Base-by-base conservation (phyloP, 2,113 vertebrate genomes). In the Stictonetta naevosa region DNA sequence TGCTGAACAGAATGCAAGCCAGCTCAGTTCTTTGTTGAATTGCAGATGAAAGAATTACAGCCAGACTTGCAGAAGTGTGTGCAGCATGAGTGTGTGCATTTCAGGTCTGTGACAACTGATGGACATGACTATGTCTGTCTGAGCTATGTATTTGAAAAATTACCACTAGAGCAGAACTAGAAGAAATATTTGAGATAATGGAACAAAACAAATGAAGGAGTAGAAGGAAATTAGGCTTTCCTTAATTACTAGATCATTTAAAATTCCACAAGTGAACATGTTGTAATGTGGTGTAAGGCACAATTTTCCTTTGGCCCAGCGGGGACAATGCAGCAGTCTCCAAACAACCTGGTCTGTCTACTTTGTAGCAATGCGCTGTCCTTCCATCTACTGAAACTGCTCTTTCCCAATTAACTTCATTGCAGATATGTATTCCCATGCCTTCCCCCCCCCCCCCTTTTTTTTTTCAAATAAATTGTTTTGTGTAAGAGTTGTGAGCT, bases 181-280 rank as follows among this genome's bases (percentile, higher is more conserved):
- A 84, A 89, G 58, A 46, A 91, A 82, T 36, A 83, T 53, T 67
- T 94, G 56, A 78, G 46, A 88, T 12, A 31, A 11, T 83, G 80
- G 76, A 90, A 83, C 16, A 89, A 93, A 93, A 91, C 59, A n/a
- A 44, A 58, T 52, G 66, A 84, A 84, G 6, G 13, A 36, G 31
- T 86, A 53, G 44, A 84, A 82, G 69, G 29, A 95, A 95, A 81
- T 88, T 55, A 15, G 72, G 36, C 79, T 78, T 91, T 91, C 48
- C n/a, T 88, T 91, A 71, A 88, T 29, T 52, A 68, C 76, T 88
- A 60, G 12, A 29, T 81, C 33, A 83, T 71, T 90, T 80, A 86
- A 93, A 83, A 94, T 83, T 68, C 83, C 90, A 12, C 52, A 86
- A n/a, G 48, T 56, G 33, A 64, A 48, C 25, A 21, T 81, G 77